Conservation (phyloP, 1,140 invertebrate species). For the Drosophila teissieri region DNA sequence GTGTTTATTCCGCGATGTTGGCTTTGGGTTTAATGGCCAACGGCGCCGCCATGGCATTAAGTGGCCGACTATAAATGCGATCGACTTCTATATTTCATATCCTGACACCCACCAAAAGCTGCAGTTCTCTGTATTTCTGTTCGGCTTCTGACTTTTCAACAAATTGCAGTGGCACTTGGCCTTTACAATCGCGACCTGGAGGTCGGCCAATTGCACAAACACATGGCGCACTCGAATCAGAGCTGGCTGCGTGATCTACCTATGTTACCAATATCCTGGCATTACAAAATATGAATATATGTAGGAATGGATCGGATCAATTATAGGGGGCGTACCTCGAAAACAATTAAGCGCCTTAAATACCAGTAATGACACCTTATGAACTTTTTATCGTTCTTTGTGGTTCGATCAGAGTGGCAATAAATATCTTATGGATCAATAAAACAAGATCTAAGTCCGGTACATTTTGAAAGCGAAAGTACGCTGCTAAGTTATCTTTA, state of each 20-base stretch:
- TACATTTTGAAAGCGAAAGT: background rate
- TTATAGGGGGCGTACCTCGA: background rate
- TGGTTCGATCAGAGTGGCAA: background rate
- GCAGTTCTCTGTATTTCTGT: conserved; percentile 4
- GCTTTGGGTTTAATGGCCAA: conserved; percentile 55
- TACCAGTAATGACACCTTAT: conserved; percentile 8
- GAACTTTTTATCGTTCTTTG: conserved; percentile 11
- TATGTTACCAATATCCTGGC: background rate
- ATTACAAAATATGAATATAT: conserved; percentile 17
- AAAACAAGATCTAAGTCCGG: background rate
- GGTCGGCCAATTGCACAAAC: conserved; percentile 25
- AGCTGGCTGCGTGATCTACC: conserved; percentile 5
- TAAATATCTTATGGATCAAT: background rate
- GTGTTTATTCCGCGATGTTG: conserved; percentile 11
- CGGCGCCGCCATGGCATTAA: conserved; percentile 65
- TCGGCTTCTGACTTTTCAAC: conserved; percentile 37
- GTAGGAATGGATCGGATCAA: conserved; percentile 2
- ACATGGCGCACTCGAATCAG: conserved; percentile 10
- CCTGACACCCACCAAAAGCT: conserved; percentile 44
- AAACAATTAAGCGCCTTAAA: conserved; percentile 11
- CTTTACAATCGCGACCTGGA: conserved; percentile 46
- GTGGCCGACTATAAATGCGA: conserved; percentile 25
- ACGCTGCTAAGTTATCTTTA: too few species aligned
- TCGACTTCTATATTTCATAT: conserved; percentile 64
- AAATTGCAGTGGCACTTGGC: conserved; percentile 73